Conservation (phyloP, 2,113 vertebrate species). For the Acrocephalus kingi region DNA sequence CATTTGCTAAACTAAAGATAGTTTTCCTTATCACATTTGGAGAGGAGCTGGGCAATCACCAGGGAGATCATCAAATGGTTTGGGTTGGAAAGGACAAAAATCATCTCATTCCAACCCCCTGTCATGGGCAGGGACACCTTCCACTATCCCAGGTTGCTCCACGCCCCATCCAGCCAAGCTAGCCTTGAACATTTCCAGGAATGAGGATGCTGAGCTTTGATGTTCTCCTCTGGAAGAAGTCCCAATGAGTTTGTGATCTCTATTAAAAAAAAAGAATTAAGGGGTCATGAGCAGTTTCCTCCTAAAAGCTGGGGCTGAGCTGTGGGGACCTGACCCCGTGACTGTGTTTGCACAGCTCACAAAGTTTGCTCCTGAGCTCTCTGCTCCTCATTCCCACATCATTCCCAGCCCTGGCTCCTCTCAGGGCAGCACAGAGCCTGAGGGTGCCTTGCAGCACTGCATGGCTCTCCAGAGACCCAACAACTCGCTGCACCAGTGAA, state of each 20-base stretch:
- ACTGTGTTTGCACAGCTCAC: neutral
- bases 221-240: neutral
- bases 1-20: neutral
- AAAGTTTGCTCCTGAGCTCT: neutral
- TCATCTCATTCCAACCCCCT: neutral
- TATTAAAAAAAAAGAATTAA: neutral
- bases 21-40: neutral
- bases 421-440: rapidly evolving
- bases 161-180: neutral
- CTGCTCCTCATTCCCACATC: neutral
- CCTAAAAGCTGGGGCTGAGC: neutral
- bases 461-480: neutral
- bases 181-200: neutral
- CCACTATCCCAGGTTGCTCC: neutral
- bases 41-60: neutral
- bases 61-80: neutral
- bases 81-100: neutral
- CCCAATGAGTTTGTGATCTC: neutral
- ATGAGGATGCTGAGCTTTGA: neutral
- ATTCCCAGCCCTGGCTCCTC: rapidly evolving
- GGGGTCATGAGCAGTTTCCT: neutral
- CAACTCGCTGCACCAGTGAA: neutral
- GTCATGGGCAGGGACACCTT: neutral
- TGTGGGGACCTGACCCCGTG: neutral
- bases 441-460: rapidly evolving